These are phyloP conservation scores for Rhagoletis pomonella DNA, from an alignment of 1,140 invertebrate genomes.

Conservation along the genomic window DNA sequence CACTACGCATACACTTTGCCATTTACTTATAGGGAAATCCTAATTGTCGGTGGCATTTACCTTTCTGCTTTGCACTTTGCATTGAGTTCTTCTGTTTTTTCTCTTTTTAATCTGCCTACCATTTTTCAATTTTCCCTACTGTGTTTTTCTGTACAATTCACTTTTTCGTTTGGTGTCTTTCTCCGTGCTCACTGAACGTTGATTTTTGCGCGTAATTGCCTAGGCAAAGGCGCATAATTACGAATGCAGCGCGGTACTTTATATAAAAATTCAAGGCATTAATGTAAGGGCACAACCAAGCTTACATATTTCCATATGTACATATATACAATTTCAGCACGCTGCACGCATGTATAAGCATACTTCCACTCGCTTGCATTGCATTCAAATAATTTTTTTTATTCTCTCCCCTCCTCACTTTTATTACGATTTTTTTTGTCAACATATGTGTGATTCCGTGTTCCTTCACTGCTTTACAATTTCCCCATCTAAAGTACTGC, in stretches of 20 bases:
- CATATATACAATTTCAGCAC: background rate
- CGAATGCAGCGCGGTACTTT: slow-evolving; percentile 10
- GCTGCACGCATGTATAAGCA: slow-evolving; percentile 7
- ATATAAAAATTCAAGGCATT: background rate
- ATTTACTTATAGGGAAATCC: background rate
- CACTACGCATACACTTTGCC: background rate
- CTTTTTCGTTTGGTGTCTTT: background rate
- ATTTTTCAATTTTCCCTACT: background rate
- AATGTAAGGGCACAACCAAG: background rate
- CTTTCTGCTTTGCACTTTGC: background rate
- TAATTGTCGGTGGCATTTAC: background rate
- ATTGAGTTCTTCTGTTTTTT: background rate
- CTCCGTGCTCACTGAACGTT: slow-evolving; percentile 20
- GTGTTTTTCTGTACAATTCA: background rate
- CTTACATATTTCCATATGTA: background rate
- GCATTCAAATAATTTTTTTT: slow-evolving; percentile 18
- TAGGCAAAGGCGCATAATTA: background rate
- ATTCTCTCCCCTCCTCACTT: slow-evolving; percentile 10
- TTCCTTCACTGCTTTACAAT: slow-evolving; percentile 31
- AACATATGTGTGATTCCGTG: slow-evolving; percentile 41
- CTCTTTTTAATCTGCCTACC: background rate
- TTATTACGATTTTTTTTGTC: slow-evolving; percentile 5
- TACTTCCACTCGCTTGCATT: slow-evolving; percentile 45
- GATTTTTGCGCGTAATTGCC: slow-evolving; percentile 37
- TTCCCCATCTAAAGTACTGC: slow-evolving; percentile 6